These are phyloP conservation scores for Actinemys pallida DNA, from an alignment of 2,113 vertebrate genomes.

Conservation along the genomic window DNA sequence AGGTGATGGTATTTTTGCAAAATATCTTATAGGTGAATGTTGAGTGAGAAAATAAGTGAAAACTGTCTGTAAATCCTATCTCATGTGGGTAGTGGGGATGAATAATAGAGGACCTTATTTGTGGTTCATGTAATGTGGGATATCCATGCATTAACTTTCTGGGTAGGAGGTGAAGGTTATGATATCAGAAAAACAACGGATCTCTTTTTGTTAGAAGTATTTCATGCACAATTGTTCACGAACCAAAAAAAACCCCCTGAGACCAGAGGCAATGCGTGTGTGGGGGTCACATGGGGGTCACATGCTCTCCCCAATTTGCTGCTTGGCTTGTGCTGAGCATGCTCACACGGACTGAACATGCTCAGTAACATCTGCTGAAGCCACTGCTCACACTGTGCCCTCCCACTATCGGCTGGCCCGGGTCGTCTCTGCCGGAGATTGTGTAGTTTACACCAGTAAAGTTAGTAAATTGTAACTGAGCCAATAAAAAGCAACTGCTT, in stretches of 20 bases:
- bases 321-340: neutral
- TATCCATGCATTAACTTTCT: neutral
- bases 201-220: neutral
- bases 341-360: neutral
- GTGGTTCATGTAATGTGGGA: neutral
- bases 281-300: neutral
- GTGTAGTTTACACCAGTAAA: neutral
- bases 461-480: neutral
- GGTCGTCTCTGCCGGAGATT: neutral
- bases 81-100: neutral
- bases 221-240: neutral
- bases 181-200: neutral
- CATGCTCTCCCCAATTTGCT: neutral
- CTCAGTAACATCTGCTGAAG: neutral
- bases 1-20: neutral
- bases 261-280: neutral
- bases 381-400: neutral
- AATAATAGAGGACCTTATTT: neutral
- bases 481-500: neutral
- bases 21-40: neutral
- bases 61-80: neutral
- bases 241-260: neutral
- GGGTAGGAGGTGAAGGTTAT: neutral
- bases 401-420: neutral
- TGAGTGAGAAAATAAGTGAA: neutral